Percentiles rank a stretch among this genome's conserved stretches.
These are phyloP conservation scores for Misgurnus anguillicaudatus DNA, from an alignment of 2,113 vertebrate species.

Conservation along the genomic window DNA sequence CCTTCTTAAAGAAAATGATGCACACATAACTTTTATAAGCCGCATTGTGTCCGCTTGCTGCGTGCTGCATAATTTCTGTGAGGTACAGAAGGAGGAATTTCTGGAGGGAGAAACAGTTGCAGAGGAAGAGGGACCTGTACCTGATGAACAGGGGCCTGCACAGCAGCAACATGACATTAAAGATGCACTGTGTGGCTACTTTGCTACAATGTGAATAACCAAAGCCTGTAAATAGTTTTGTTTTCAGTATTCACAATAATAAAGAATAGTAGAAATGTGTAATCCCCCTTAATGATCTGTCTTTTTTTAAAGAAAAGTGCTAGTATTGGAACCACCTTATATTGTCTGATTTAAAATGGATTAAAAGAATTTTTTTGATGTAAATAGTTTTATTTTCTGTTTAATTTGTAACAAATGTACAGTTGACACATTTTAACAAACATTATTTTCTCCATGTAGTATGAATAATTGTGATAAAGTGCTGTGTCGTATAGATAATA, in stretches of 20 bases:
- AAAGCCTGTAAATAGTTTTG: not conserved
- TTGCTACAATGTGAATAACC: not conserved
- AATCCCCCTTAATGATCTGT: not conserved
- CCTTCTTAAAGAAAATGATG: slow-evolving; percentile 12
- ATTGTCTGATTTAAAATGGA: not conserved
- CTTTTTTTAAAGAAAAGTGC: not conserved
- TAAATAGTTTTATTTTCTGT: not conserved
- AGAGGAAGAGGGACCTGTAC: not conserved
- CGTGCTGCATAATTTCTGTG: slow-evolving; percentile 17
- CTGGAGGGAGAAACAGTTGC: not conserved
- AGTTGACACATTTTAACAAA: not conserved
- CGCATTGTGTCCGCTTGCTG: slow-evolving; percentile 14
- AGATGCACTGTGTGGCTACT: slow-evolving; percentile 13
- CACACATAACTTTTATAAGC: slow-evolving; percentile 5
- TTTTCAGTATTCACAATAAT: not conserved
- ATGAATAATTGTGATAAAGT: too few relatives aligned
- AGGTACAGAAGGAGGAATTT: not conserved
- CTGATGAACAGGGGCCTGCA: not conserved
- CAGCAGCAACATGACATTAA: not conserved
- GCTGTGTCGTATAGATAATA: too few relatives aligned
- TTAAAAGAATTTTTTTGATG: not conserved
- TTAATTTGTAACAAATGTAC: slow-evolving; percentile 3
- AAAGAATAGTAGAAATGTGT: not conserved
- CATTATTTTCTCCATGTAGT: not conserved
- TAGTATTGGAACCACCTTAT: too few relatives aligned